Evolutionary conservation across 2,888 invertebrate species (phyloP).

Genomic region (Eumacrocentrus americanus): DNA sequence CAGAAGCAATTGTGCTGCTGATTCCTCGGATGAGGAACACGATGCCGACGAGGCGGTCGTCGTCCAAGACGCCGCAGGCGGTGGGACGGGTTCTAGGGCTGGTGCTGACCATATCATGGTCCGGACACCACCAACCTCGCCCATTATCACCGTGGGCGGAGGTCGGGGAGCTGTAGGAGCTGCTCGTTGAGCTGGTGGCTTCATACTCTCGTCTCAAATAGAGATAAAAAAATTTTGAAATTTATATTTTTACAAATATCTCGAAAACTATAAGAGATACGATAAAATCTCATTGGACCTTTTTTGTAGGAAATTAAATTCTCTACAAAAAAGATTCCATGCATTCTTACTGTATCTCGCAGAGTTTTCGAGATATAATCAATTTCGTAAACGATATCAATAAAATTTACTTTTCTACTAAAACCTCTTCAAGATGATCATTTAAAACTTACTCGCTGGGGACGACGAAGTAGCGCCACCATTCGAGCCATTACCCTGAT

Average conservation of each 20-base stretch:
- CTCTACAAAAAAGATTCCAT: too few species aligned
- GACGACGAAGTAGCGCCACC: slow-evolving; percentile 38
- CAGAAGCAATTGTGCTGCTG: slow-evolving; percentile 72
- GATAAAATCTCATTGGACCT: too few species aligned
- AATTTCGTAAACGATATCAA: too few species aligned
- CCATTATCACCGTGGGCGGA: slow-evolving; percentile 90
- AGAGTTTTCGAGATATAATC: too few species aligned
- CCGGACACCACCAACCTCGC: slow-evolving; percentile 87
- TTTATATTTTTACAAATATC: too few species aligned
- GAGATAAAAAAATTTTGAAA: background rate
- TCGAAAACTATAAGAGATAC: too few species aligned
- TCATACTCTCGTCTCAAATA: slow-evolving; percentile 56
- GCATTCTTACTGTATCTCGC: too few species aligned
- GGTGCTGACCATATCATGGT: slow-evolving; percentile 76
- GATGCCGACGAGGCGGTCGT: slow-evolving; percentile 65
- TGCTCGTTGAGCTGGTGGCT: slow-evolving; percentile 58
- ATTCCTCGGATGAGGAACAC: slow-evolving; percentile 64
- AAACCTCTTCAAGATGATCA: background rate
- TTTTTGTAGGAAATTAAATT: too few species aligned
- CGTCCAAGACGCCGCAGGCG: slow-evolving; percentile 67
- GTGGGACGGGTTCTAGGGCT: slow-evolving; percentile 61
- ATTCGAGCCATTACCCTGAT: slow-evolving; percentile 43
- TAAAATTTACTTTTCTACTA: background rate
- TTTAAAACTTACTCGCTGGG: slow-evolving; percentile 34
- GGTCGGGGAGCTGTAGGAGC: slow-evolving; percentile 65